These are phyloP conservation scores for Cottoperca gobio DNA, from an alignment of 2,797 vertebrate genomes.

Conservation along the genomic window DNA sequence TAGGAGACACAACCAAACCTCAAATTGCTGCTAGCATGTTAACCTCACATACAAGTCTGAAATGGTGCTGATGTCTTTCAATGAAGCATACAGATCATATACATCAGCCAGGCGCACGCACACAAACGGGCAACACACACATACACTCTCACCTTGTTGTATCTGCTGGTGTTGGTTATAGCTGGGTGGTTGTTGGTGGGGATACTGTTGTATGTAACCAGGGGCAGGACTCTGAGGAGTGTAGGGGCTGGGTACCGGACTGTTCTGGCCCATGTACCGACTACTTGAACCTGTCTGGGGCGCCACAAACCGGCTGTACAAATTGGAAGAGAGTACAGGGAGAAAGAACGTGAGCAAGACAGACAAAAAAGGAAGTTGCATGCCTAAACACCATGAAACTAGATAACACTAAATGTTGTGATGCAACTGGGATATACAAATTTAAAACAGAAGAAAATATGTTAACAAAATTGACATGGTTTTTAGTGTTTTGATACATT, in stretches of 20 bases:
- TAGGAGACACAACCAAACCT: not conserved
- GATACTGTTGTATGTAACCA: constrained; percentile 95
- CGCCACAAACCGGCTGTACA: constrained; percentile 91
- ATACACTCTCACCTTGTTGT: constrained; percentile 89
- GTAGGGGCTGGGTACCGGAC: constrained; percentile 97
- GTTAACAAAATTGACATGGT: not conserved
- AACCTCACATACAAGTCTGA: not conserved
- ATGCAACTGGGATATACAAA: not conserved
- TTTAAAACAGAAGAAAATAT: not conserved
- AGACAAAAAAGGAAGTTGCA: not conserved
- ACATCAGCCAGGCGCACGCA: not conserved
- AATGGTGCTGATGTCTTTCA: not conserved
- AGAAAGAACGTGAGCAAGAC: constrained; percentile 1
- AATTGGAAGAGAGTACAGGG: constrained; percentile 1
- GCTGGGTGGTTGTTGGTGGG: constrained; percentile 91
- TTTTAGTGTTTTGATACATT: not conserved
- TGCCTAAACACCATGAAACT: not conserved
- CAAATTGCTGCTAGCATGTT: not conserved
- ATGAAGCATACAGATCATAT: not conserved
- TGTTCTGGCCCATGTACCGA: constrained; percentile 95
- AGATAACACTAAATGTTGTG: not conserved
- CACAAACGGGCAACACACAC: not conserved
- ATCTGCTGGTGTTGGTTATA: constrained; percentile 96
- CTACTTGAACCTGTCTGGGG: constrained; percentile 93
- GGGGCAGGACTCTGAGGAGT: constrained; percentile 95